Conservation (phyloP, 2,113 vertebrate species). For the Forbesichthys agassizii region DNA sequence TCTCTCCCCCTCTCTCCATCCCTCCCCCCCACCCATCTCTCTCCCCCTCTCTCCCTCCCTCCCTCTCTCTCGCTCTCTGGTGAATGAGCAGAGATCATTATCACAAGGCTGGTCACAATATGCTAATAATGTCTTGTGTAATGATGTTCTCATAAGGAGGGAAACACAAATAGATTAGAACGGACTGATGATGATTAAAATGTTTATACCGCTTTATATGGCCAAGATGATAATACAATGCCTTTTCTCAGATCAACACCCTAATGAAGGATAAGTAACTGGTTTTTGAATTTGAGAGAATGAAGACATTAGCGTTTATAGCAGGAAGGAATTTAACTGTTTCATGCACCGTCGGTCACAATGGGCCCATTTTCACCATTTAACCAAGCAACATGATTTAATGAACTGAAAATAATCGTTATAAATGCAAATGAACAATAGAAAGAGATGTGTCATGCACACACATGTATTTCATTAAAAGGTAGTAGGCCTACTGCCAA, state of each 20-base stretch:
- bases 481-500: too few species aligned
- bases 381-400: neutral
- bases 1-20: conserved; percentile 6
- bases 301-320: neutral
- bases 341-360: neutral
- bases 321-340: neutral
- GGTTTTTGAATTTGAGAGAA: conserved; percentile 24
- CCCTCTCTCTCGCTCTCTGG: conserved; percentile 26
- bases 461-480: too few species aligned
- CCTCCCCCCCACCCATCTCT: neutral
- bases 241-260: conserved; percentile 24
- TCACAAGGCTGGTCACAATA: conserved; percentile 56
- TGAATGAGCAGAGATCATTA: conserved; percentile 61
- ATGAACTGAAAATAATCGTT: neutral
- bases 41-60: neutral
- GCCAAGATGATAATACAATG: conserved; percentile 25
- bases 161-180: conserved; percentile 47
- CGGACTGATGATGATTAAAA: conserved; percentile 30
- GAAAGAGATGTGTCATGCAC: too few species aligned
- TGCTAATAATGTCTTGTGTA: conserved; percentile 49
- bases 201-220: conserved; percentile 31
- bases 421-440: too few species aligned
- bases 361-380: neutral
- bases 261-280: conserved; percentile 37
- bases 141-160: conserved; percentile 53